Evolutionary conservation across 2,797 vertebrate genomes (phyloP), one percentile per base, ranked within the genome.

Genomic region (Chromobotia macracanthus): DNA sequence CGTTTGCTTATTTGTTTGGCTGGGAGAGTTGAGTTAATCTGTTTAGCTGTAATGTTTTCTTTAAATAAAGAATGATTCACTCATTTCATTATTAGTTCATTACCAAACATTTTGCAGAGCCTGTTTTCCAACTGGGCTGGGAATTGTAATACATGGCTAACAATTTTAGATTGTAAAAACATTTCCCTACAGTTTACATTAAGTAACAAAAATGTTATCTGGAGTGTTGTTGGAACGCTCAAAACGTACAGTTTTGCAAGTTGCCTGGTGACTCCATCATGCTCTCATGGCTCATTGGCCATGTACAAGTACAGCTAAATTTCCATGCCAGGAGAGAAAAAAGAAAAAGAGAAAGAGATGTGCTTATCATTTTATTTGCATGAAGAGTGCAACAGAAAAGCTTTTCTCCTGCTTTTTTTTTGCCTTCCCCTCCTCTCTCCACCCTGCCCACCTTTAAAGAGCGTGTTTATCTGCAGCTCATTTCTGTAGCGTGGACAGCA

Each of bases 221-320:
- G 3, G 31, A 31, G 3, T 31, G 31, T 31, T 31, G 31, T 31
- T 3, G 31, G 31, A 31, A 31, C 31, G 31, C 5, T 31, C 31
- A 31, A 31, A 31, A 31, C 3, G 31, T 31, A n/a, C n/a, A n/a
- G 31, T 83, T 31, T 86, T 84, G 87, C 82, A 86, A 31, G 91
- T 92, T 93, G 91, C 92, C 87, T 92, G 81, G 91, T 90, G 90
- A 93, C 77, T 58, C 75, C 56, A 80, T 82, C 60, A 51, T 19
- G 73, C 73, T 71, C 58, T 83, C 75, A 82, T 80, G 73, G 61
- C 72, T 80, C 79, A 80, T 56, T 80, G 77, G 74, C 44, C 65
- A 69, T 80, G 41, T 53, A 80, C 66, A 75, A 77, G 69, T 74
- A 38, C 8, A 25, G 46, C 60, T 68, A 63, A 25, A 70, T 71